These are phyloP conservation scores for Empis stercorea DNA, from an alignment of 2,888 invertebrate genomes.

Conservation along the genomic window DNA sequence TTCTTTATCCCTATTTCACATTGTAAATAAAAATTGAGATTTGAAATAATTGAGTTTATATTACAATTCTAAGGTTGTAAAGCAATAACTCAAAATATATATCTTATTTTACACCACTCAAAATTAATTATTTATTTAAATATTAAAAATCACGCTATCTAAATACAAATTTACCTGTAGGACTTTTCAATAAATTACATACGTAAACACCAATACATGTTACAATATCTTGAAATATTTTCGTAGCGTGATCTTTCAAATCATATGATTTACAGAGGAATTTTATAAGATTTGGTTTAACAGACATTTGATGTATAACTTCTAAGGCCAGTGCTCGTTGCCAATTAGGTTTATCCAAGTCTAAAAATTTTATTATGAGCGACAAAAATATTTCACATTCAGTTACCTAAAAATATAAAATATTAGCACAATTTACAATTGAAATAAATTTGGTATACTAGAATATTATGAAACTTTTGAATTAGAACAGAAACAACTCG, in stretches of 20 bases:
- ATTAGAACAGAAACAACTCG: slow-evolving; percentile 86
- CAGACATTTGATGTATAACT: slow-evolving; percentile 87
- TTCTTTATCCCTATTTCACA: too few relatives aligned
- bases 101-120: too few relatives aligned
- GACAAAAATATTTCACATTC: slow-evolving; percentile 98
- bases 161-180: too few relatives aligned
- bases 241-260: slow-evolving; percentile 83
- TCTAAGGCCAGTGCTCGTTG: slow-evolving; percentile 90
- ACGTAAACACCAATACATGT: slow-evolving; percentile 88
- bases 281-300: slow-evolving; percentile 70
- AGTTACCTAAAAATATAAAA: slow-evolving; percentile 54
- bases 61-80: too few relatives aligned
- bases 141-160: too few relatives aligned
- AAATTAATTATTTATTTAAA: too few relatives aligned
- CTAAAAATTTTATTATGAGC: slow-evolving; percentile 90
- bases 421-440: not conserved
- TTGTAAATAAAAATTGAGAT: too few relatives aligned
- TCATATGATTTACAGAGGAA: slow-evolving; percentile 94
- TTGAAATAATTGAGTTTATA: too few relatives aligned
- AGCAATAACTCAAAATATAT: too few relatives aligned
- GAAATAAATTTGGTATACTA: slow-evolving; percentile 44
- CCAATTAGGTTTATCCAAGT: slow-evolving; percentile 94
- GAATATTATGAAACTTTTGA: slow-evolving; percentile 78
- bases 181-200: too few relatives aligned
- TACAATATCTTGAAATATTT: slow-evolving; percentile 90